Evolutionary conservation across 1,140 invertebrate genomes (phyloP), one percentile per base, ranked within the genome.

Genomic region (Chrysoperla carnea): DNA sequence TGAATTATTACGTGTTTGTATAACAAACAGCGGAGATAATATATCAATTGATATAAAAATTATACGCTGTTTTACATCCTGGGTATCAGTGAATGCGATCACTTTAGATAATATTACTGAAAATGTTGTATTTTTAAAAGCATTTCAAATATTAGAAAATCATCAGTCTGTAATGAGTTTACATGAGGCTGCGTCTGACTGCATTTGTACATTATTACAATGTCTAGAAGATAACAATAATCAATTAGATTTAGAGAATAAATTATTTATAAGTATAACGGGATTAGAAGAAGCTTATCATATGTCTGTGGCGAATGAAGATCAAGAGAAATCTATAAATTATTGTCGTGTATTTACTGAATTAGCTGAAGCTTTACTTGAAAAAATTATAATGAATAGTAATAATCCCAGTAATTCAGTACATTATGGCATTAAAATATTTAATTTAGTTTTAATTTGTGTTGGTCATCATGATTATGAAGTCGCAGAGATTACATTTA

Each of bases 391-490:
- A 8, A 64, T 69, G 37, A 58, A 62, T 47, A 64, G 62, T 47
- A 58, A 49, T 37, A 23, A 23, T 5, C 2, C 17, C 2, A 55
- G 64, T 48, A 64, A 72, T 35, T 56, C 62, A 37, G 72, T 73
- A 15, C 80, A 87, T 66, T 86, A 90, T 61, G 80, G 87, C 27
- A 69, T 95, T 29, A 81, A 84, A 59, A 76, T 84, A 9, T 64
- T 99, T 41, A 88, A 98, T 58, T 66, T 94, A 51, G 76, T 95
- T 28, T 65, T 98, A 8, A 76, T 84, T 7, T 95, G 93, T 67
- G 85, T 90, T 33, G 88, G 89, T 0, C 91, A 98, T 70, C 90
- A 96, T 62, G 91, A 98, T 62, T 98, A 94, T 68, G 91, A 95
- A 81, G 81, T 99, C 33, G 88, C 90, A 27, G 90, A 95, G 64